A percentile compares a stretch with the other conserved stretches of the same genome.
Conservation (phyloP, 2,113 vertebrate genomes). For the Megaceryle torquata region DNA sequence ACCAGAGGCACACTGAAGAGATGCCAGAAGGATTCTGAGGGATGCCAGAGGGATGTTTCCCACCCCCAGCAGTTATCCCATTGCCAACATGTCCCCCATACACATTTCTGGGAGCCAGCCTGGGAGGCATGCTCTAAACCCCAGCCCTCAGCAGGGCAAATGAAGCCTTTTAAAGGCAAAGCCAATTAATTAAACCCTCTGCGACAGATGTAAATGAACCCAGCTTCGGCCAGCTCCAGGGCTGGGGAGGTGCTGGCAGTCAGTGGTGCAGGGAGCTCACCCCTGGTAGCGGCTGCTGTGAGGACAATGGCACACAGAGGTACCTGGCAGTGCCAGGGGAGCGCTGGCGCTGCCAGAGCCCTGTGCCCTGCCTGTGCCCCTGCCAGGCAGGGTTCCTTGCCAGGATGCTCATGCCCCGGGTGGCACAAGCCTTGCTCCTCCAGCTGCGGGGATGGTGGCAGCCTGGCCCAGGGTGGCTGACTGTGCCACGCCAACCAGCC, state of each 20-base stretch:
- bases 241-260: background rate
- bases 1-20: background rate
- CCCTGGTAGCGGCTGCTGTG: rapidly evolving
- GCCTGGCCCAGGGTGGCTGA: background rate
- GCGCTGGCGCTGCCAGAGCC: background rate
- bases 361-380: background rate
- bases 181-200: background rate
- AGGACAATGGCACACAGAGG: background rate
- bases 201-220: background rate
- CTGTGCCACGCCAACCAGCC: background rate
- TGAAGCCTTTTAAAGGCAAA: background rate
- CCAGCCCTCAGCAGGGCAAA: background rate
- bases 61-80: background rate
- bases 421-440: background rate
- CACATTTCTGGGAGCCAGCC: background rate
- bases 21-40: background rate
- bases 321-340: background rate
- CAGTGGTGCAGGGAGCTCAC: rapidly evolving
- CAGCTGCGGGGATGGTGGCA: rapidly evolving
- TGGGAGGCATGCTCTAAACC: background rate
- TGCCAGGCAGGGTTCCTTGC: background rate
- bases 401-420: background rate
- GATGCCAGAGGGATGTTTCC: background rate
- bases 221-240: rapidly evolving
- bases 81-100: rapidly evolving